Evolutionary conservation across 2,113 vertebrate species (phyloP), one percentile per base, ranked within the genome.

Genomic region (Nematolebias whitei): DNA sequence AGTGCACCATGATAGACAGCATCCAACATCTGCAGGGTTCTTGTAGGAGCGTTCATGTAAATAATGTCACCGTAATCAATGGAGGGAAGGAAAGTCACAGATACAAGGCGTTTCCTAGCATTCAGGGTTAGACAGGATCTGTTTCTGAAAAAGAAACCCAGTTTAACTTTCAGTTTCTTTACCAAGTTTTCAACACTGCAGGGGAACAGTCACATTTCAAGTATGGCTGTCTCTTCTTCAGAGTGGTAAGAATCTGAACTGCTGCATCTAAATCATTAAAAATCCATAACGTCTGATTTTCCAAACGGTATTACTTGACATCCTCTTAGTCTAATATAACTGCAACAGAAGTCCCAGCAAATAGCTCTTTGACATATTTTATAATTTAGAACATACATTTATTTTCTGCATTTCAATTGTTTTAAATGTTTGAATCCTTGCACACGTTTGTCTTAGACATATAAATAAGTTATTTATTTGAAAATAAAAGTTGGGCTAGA

Each of bases 201-300:
- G 80, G 75, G 68, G 32, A 62, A 71, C 43, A 71, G 67, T 54
- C 38, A 63, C 47, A 50, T 61, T 61, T 72, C 50, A 35, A 63
- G 47, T 58, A 66, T 68, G 74, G 63, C 72, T 53, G 66, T 64
- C 66, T 80, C 68, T 62, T 68, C 62, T 64, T 71, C 64, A 48
- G 19, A 71, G 64, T 1, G 54, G 63, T 73, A 65, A 76, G 63
- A 53, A 64, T 74, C 39, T 63, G 19, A 68, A 47, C 63, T 44
- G 44, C 60, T 70, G 76, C 22, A 52, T 61, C 76, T 48, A 66
- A 71, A 55, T 68, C 66, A 57, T 74, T 68, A 60, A 63, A 77
- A 74, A 12, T 55, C 53, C 51, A 51, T 63, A 39, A 84, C 80
- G 82, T 76, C 56, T 48, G 63, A 83, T 80, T 84, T 78, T 78